Base-by-base conservation (phyloP, 2,113 vertebrate genomes). In the Ammospiza caudacuta region DNA sequence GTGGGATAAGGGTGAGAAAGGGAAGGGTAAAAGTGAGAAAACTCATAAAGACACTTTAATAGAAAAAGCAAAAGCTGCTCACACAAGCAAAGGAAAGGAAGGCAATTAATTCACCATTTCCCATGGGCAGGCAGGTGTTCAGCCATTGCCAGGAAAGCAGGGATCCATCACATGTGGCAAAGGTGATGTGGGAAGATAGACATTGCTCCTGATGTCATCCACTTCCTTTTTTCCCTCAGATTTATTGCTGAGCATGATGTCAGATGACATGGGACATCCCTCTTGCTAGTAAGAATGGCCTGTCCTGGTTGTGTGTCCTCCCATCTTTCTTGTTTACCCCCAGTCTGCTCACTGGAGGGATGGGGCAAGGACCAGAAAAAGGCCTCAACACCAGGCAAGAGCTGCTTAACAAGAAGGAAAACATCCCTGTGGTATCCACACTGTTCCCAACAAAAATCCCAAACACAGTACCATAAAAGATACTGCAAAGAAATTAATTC, bases 351-450 rank as follows among this genome's bases (percentile, higher is more conserved):
- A 0, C 24, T 58, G 15, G 18, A 43, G 15, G 19, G 7, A 7
- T 10, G 3, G 11, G 1, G 2, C 23, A 21, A 41, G 58, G 44
- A 58, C 1, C 33, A 76, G 47, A 33, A 76, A 72, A 49, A 63
- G 17, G 3, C 31, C 16, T 58, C 12, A 10, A 15, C 3, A 0
- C 7, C 5, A 1, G 8, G 5, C 15, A 22, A 80, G 15, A 15
- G 3, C 58, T 39, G 18, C 27, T 67, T 47, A 58, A 12, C 17
- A n/a, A 6, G 8, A 4, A 9, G 5, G 5, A 33, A 67, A 82
- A 25, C 5, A 58, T 33, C 9, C 10, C 5, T 27, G 4, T 29
- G 7, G 7, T 51, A 72, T 5, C 31, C 49, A 47, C 3, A 1
- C 9, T 25, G 14, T 41, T 77, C n/a, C 28, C 4, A 9, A 18